phyloP scores from a whole-genome alignment of 1,140 invertebrate genomes.

The Bombus ignitus region DNA sequence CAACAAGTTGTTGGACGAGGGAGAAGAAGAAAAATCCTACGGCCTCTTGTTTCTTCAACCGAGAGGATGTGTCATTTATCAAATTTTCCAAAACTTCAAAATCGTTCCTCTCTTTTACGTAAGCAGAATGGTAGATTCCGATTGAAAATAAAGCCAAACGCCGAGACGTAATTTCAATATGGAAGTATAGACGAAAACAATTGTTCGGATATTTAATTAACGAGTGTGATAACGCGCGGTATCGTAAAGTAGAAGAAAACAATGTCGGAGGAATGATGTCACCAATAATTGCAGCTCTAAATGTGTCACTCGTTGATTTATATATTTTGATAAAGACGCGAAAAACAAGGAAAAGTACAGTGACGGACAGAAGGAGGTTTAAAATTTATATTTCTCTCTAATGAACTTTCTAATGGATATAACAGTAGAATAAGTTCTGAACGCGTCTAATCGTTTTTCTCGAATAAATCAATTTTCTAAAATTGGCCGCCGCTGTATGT shows the following conservation, averaged over 20 bases:
- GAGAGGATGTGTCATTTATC: not conserved
- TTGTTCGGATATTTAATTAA: not conserved
- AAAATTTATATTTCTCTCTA: not conserved
- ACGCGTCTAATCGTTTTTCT: too few relatives aligned
- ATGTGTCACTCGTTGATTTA: not conserved
- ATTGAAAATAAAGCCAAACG: too few relatives aligned
- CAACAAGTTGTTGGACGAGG: not conserved
- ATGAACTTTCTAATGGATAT: too few relatives aligned
- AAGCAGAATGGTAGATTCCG: too few relatives aligned
- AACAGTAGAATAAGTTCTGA: too few relatives aligned
- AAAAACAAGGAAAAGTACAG: not conserved
- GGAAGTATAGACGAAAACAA: not conserved
- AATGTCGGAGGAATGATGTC: not conserved
- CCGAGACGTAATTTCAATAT: not conserved
- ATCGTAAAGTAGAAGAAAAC: not conserved
- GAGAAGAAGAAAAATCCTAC: not conserved
- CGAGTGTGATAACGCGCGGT: not conserved
- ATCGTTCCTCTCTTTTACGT: not conserved
- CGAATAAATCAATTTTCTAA: too few relatives aligned
- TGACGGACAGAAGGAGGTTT: not conserved
- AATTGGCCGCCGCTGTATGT: too few relatives aligned
- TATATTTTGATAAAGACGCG: not conserved
- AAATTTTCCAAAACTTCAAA: not conserved
- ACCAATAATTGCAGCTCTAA: not conserved
- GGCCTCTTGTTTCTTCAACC: rapidly evolving